phyloP scores from a whole-genome alignment of 2,888 invertebrate species.

The Euplagia quadripunctaria region DNA sequence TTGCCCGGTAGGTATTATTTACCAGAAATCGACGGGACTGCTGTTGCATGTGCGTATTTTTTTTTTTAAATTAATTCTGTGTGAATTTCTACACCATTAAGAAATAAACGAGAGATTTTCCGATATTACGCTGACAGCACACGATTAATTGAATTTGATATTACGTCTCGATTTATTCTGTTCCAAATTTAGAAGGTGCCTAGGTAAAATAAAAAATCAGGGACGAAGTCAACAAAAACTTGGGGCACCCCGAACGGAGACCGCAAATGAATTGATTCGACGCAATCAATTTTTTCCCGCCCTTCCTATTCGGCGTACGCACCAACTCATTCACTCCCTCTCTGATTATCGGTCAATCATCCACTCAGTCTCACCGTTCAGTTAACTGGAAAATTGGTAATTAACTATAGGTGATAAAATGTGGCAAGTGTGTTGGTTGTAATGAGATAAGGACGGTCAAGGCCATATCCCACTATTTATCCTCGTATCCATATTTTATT shows the following conservation, averaged over 20 bases:
- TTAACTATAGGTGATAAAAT: constrained; percentile 80
- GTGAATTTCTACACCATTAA: no score
- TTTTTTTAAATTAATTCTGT: no score
- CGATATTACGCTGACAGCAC: constrained; percentile 30
- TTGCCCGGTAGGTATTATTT: no score
- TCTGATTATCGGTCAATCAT: constrained; percentile 84
- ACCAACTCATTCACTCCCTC: constrained; percentile 72
- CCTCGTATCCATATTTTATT: background rate
- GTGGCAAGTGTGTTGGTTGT: constrained; percentile 54
- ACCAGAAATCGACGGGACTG: no score
- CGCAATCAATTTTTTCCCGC: constrained; percentile 81
- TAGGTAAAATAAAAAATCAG: constrained; percentile 63
- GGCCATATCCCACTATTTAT: constrained; percentile 13
- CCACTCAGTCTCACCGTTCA: constrained; percentile 77
- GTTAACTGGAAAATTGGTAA: constrained; percentile 86
- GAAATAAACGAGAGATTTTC: background rate
- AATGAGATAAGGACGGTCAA: constrained; percentile 49
- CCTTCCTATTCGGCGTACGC: constrained; percentile 54
- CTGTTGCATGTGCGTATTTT: no score
- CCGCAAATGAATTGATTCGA: constrained; percentile 82
- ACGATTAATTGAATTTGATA: constrained; percentile 67
- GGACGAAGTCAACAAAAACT: constrained; percentile 77
- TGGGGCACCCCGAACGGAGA: constrained; percentile 48
- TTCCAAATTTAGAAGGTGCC: constrained; percentile 27
- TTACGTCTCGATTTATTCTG: constrained; percentile 41